These are phyloP conservation scores for Ornithoptera priamus DNA, from an alignment of 2,888 invertebrate genomes.

Conservation along the genomic window DNA sequence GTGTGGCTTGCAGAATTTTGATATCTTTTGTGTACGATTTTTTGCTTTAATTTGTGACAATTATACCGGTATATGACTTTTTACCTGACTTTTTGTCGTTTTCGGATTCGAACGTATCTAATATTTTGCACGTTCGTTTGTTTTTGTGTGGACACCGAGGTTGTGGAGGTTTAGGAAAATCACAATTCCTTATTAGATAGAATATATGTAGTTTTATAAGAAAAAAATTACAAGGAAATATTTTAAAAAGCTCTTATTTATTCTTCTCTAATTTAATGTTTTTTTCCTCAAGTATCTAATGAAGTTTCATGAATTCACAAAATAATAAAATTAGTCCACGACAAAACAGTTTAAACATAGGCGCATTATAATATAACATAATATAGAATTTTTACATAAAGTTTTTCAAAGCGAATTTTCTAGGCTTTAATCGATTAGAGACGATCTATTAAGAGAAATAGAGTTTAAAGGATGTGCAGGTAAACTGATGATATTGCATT, in stretches of 20 bases:
- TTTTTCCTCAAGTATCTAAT: not conserved
- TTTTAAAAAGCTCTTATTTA: not conserved
- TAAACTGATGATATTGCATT: conserved; percentile 76
- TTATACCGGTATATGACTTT: conserved; percentile 80
- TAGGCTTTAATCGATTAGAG: conserved; percentile 64
- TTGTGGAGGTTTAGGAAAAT: not conserved
- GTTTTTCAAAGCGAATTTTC: conserved; percentile 7
- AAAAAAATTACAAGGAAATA: not conserved
- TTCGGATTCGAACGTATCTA: conserved; percentile 56
- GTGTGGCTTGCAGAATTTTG: conserved; percentile 80
- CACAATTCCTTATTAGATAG: not conserved
- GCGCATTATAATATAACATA: too few relatives aligned
- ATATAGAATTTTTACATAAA: not conserved
- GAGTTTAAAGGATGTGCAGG: conserved; percentile 62
- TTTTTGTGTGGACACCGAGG: conserved; percentile 51
- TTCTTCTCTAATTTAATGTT: not conserved
- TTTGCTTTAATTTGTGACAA: conserved; percentile 81
- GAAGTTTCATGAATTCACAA: too few relatives aligned
- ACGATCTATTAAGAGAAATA: conserved; percentile 69
- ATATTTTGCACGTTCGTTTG: conserved; percentile 72
- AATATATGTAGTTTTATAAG: not conserved
- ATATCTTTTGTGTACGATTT: conserved; percentile 74
- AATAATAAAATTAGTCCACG: too few relatives aligned
- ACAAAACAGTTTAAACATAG: too few relatives aligned
- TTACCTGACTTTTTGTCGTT: conserved; percentile 72